phyloP scores from a whole-genome alignment of 1,140 invertebrate species.

The Oppia nitens region DNA sequence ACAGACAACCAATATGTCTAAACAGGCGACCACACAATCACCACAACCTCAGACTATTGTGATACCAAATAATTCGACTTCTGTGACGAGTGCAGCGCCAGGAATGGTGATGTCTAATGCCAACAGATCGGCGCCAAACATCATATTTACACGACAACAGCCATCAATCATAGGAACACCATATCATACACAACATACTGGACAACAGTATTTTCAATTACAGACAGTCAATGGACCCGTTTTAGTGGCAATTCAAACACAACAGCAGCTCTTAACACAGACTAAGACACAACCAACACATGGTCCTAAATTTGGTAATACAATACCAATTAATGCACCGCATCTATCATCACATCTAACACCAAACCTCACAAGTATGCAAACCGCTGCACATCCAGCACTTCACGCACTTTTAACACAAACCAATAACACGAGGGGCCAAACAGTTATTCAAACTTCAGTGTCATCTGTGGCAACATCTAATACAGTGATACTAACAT shows the following conservation, averaged over 20 bases:
- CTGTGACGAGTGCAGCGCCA: background rate
- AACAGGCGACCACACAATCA: background rate
- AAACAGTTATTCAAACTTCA: background rate
- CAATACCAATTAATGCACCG: background rate
- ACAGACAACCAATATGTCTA: background rate
- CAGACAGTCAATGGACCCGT: conserved; percentile 34
- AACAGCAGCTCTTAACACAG: background rate
- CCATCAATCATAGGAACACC: conserved; percentile 12
- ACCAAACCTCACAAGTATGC: background rate
- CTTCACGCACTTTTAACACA: background rate
- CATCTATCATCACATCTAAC: background rate
- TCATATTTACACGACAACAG: conserved; percentile 9
- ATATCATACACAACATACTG: conserved; percentile 18
- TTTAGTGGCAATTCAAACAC: conserved; percentile 25
- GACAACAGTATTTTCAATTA: conserved; percentile 30
- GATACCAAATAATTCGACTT: conserved; percentile 10
- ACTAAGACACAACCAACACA: background rate
- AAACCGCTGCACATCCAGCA: background rate
- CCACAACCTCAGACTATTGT: conserved; percentile 17
- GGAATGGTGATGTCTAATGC: background rate
- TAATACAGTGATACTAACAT: background rate
- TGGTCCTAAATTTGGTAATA: background rate
- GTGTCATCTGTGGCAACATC: background rate
- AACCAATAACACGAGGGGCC: background rate
- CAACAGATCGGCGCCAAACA: conserved; percentile 1